Conservation (phyloP, 92 coral and sea anemone genomes). For the Plumapathes pennacea region DNA sequence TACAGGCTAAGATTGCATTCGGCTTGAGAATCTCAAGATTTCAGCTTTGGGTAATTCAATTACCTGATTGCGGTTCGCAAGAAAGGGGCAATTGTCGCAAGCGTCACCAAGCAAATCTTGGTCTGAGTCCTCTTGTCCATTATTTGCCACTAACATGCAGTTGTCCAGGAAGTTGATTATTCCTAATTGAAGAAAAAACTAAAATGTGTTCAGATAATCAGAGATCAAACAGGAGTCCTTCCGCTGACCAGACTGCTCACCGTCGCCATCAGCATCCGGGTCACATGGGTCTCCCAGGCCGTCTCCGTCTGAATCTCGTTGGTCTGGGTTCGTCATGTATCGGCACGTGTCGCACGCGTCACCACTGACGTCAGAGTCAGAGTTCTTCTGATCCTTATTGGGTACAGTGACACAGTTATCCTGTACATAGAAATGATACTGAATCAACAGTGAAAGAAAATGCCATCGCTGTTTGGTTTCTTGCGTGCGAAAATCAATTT, state of each 20-base stretch:
- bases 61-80: constrained; percentile 78
- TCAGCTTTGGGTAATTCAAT: no score
- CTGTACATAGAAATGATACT: constrained; percentile 36
- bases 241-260: constrained; percentile 34
- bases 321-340: constrained; percentile 63
- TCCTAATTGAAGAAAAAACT: constrained; percentile 32
- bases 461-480: no score
- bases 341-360: constrained; percentile 95
- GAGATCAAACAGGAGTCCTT: no score
- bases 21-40: no score
- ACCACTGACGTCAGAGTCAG: constrained; percentile 75
- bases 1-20: no score
- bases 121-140: constrained; percentile 70
- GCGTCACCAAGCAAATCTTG: constrained; percentile 80
- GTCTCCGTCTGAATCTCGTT: constrained; percentile 76
- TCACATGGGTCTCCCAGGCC: constrained; percentile 85
- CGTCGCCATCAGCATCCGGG: constrained; percentile 83
- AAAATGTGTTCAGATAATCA: no score
- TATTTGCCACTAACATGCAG: constrained; percentile 79
- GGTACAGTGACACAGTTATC: constrained; percentile 79
- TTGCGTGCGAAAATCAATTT: no score
- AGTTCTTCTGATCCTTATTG: constrained; percentile 63
- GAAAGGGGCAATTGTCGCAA: constrained; percentile 82
- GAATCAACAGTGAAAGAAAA: no score
- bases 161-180: constrained; percentile 71